Evolutionary conservation across 2,888 invertebrate species (phyloP).

Genomic region (Trissoscelio sp.): DNA sequence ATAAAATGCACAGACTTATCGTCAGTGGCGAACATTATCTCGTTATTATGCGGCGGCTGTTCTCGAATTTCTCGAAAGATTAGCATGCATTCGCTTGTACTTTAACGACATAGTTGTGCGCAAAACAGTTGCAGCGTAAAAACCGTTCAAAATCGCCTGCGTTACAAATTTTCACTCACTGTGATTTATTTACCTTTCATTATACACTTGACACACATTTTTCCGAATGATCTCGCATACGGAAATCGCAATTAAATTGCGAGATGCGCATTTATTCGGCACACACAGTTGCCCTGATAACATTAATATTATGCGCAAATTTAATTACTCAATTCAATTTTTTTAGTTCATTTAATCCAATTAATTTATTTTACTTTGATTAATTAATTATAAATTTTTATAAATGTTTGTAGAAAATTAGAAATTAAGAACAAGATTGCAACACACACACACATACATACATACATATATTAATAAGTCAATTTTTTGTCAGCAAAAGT

Average conservation of each 20-base stretch:
- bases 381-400: too few relatives aligned
- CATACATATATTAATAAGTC: too few relatives aligned
- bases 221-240: conserved; percentile 12
- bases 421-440: too few relatives aligned
- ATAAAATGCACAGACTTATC: conserved; percentile 23
- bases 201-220: conserved; percentile 43
- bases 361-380: too few relatives aligned
- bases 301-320: too few relatives aligned
- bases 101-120: conserved; percentile 1
- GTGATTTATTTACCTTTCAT: conserved; percentile 37
- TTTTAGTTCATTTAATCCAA: too few relatives aligned
- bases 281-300: conserved; percentile 15
- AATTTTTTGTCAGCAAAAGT: too few relatives aligned
- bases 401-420: too few relatives aligned
- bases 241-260: conserved; percentile 13
- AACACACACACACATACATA: too few relatives aligned
- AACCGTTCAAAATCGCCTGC: conserved; percentile 20
- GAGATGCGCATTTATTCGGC: conserved; percentile 15
- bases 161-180: conserved; percentile 30
- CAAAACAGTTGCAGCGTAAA: conserved; percentile 1
- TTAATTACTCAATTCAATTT: too few relatives aligned
- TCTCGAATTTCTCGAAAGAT: conserved; percentile 36
- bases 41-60: conserved; percentile 26
- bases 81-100: conserved; percentile 14
- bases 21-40: conserved; percentile 1